Evolutionary conservation across 1,140 invertebrate genomes (phyloP), one percentile per base, ranked within the genome.

Genomic region (Trachymyrmex cornetzi): DNA sequence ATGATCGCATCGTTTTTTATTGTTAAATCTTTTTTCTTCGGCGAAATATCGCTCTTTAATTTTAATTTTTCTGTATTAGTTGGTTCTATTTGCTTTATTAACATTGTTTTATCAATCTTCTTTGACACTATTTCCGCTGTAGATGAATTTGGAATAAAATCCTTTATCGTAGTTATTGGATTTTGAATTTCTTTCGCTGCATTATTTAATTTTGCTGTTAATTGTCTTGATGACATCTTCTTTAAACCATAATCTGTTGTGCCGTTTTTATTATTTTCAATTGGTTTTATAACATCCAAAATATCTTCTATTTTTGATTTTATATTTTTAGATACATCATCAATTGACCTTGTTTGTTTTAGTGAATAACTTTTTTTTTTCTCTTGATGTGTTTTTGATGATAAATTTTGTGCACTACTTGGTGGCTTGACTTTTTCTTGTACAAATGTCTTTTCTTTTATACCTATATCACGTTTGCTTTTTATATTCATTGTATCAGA

Each of bases 161-260:
- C 3, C 14, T 48, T 80, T 12, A 44, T 67, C 6, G 14, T 50
- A 48, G 14, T 64, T 64, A 22, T 3, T 14, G 27, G 7, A 66
- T 14, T 34, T 79, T 24, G 59, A 67, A 22, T 27, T 48, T 55
- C 67, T 64, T 57, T 61, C 19, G 14, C 64, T 59, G 1, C 0
- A 6, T 12, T 53, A 27, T 38, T 87, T 22, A 86, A 66, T 27
- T 63, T 89, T 38, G 55, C 22, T 24, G 69, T 50, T 14, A 87
- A 77, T 34, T 88, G 88, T 38, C 87, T 86, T 50, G 88, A 92
- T 3, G 87, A 44, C 12, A 93, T 74, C 2, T 16, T 64, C 22
- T 80, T 92, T 9, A 91, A 14, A 0, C 87, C 91, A 48, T 92
- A 91, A 86, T 94, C 92, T 2, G 92, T 92, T 64, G 92, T 92